Evolutionary conservation across 2,888 invertebrate genomes (phyloP).

Genomic region (Stenolophus ochropezus): DNA sequence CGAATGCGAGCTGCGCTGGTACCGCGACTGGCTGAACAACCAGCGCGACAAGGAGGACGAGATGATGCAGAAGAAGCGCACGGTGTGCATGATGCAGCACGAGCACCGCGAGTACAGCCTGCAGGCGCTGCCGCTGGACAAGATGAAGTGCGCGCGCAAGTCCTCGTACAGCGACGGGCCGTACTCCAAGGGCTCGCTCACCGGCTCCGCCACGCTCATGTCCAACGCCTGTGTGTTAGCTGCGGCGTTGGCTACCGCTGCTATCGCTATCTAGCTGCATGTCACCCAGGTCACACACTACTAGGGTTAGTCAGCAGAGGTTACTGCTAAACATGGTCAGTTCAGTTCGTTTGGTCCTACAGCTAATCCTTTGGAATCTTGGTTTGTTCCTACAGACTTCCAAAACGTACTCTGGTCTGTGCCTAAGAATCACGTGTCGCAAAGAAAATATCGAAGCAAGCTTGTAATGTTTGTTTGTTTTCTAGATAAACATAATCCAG

Average conservation of each 20-base stretch:
- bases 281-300: too few species aligned
- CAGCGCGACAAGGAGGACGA: conserved; percentile 89
- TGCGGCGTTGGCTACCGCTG: conserved; percentile 18
- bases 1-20: conserved; percentile 92
- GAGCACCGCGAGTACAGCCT: conserved; percentile 90
- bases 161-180: conserved; percentile 63
- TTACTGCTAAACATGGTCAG: too few species aligned
- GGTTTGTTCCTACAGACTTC: too few species aligned
- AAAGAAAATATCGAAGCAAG: too few species aligned
- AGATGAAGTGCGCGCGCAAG: conserved; percentile 88
- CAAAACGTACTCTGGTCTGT: too few species aligned
- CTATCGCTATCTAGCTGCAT: not conserved
- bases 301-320: too few species aligned
- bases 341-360: too few species aligned
- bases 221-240: conserved; percentile 69
- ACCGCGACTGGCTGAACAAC: conserved; percentile 86
- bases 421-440: too few species aligned
- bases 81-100: conserved; percentile 86
- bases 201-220: conserved; percentile 69
- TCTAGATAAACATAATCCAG: too few species aligned
- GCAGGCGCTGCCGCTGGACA: conserved; percentile 86
- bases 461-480: too few species aligned
- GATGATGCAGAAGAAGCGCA: conserved; percentile 89
- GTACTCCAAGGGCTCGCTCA: conserved; percentile 67
- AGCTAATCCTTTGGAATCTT: too few species aligned